Conservation (phyloP, 2,888 invertebrate species). For the Chalcosyrphus nemorum region DNA sequence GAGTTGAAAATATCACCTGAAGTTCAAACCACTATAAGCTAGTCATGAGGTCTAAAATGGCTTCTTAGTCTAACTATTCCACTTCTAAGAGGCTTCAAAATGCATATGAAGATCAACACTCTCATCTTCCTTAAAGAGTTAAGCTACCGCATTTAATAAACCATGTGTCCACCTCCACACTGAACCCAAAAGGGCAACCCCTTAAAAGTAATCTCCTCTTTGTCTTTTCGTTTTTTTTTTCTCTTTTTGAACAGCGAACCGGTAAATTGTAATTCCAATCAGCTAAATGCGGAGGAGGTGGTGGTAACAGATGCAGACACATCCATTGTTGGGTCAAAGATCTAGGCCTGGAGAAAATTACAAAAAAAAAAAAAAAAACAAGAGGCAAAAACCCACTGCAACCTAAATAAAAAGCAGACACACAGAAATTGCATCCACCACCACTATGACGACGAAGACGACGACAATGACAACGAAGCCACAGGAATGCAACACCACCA, state of each 20-base stretch:
- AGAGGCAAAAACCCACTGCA: slow-evolving; percentile 43
- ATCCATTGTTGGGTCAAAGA: slow-evolving; percentile 65
- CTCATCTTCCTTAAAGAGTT: too few species aligned
- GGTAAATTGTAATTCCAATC: slow-evolving; percentile 70
- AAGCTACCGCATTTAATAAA: too few species aligned
- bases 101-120: too few species aligned
- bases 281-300: slow-evolving; percentile 68
- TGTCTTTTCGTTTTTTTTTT: too few species aligned
- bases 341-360: slow-evolving; percentile 67
- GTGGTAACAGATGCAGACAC: slow-evolving; percentile 66
- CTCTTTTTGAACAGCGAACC: slow-evolving; percentile 50
- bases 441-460: slow-evolving; percentile 8
- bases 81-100: too few species aligned
- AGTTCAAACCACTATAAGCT: too few species aligned
- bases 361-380: slow-evolving; percentile 41
- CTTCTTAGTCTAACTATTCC: too few species aligned
- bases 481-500: slow-evolving; percentile 64
- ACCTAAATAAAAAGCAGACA: slow-evolving; percentile 68
- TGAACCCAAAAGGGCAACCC: too few species aligned
- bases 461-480: slow-evolving; percentile 46
- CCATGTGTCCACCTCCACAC: too few species aligned
- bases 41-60: too few species aligned
- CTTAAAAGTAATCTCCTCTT: slow-evolving; percentile 34
- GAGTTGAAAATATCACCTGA: too few species aligned
- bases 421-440: slow-evolving; percentile 62